Base-by-base conservation (phyloP, 1,140 invertebrate genomes). In the Hormaphis cornu region DNA sequence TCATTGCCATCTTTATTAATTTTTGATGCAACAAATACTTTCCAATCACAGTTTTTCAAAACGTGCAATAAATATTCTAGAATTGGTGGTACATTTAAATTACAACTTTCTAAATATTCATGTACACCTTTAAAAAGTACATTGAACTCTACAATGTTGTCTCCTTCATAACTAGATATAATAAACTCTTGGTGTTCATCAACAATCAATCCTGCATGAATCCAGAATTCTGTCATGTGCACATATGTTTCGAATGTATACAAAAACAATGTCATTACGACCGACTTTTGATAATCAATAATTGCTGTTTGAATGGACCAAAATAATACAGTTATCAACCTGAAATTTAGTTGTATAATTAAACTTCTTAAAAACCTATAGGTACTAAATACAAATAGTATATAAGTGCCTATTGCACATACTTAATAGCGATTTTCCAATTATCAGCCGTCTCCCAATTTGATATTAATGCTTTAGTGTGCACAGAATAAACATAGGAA, bases 201-300 rank as follows among this genome's bases (percentile, higher is more conserved):
- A 48, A 66, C 44, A 2, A 66, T 14, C 44, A 50, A 28, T 4
- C 61, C 61, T 24, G 44, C 44, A 48, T 66, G 28, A 66, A 66
- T 66, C 61, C 61, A 66, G 14, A 66, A 33, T 66, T 66, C 61
- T 22, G 61, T 48, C 44, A 66, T 66, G 24, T 66, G 61, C 9
- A 66, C 44, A 33, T 66, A 66, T 22, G 61, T 26, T 66, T 66
- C 61, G 30, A 66, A 66, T 22, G 61, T 48, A 50, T 66, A 33
- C 12, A 66, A 33, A 14, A 66, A 66, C 14, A 66, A 37, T 48
- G 30, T 50, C 61, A 66, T 22, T 12, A 48, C 26, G 22, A 48
- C 20, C 22, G 24, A 20, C 20, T 66, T 66, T 66, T 66, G 40
- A 35, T 48, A 66, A 35, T 66, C 61, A 33, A 66, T 20, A 33